Percentiles rank a stretch among this genome's conserved stretches.
These are phyloP conservation scores for Lysandra bellargus DNA, from an alignment of 2,888 invertebrate genomes.

Conservation along the genomic window DNA sequence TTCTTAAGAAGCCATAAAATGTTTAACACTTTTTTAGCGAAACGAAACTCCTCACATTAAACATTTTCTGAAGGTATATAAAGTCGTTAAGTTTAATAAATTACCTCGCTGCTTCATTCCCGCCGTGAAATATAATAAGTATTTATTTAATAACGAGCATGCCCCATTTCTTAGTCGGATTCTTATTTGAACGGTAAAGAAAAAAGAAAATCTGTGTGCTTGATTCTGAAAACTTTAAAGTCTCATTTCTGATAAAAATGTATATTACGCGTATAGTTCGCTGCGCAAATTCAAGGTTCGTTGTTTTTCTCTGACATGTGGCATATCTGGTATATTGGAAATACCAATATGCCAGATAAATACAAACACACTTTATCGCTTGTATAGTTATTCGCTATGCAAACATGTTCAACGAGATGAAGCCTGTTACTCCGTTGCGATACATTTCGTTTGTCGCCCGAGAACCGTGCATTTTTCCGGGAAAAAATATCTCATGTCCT, in stretches of 20 bases:
- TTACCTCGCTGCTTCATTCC: neutral
- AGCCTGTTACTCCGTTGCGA: too few relatives aligned
- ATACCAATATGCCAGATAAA: too few relatives aligned
- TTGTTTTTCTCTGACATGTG: too few relatives aligned
- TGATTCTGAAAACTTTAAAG: neutral
- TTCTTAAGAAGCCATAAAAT: neutral
- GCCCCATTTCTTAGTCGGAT: neutral
- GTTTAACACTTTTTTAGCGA: neutral
- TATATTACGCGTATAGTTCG: too few relatives aligned
- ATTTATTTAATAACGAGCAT: slow-evolving; percentile 14
- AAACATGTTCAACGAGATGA: too few relatives aligned
- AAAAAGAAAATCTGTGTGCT: neutral
- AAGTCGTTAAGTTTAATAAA: slow-evolving; percentile 21
- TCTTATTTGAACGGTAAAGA: neutral
- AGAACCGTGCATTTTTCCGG: too few relatives aligned
- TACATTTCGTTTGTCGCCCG: too few relatives aligned
- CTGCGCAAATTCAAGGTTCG: too few relatives aligned
- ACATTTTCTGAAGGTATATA: slow-evolving; percentile 9
- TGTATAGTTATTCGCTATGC: too few relatives aligned
- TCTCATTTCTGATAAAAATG: neutral
- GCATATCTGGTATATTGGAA: too few relatives aligned
- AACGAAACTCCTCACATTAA: slow-evolving; percentile 1
- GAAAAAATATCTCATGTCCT: too few relatives aligned
- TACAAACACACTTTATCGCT: too few relatives aligned
- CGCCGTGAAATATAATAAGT: slow-evolving; percentile 9